A percentile compares a stretch with the other conserved stretches of the same genome.
These are phyloP conservation scores for Acromyrmex charruanus DNA, from an alignment of 1,140 invertebrate species.

Conservation along the genomic window DNA sequence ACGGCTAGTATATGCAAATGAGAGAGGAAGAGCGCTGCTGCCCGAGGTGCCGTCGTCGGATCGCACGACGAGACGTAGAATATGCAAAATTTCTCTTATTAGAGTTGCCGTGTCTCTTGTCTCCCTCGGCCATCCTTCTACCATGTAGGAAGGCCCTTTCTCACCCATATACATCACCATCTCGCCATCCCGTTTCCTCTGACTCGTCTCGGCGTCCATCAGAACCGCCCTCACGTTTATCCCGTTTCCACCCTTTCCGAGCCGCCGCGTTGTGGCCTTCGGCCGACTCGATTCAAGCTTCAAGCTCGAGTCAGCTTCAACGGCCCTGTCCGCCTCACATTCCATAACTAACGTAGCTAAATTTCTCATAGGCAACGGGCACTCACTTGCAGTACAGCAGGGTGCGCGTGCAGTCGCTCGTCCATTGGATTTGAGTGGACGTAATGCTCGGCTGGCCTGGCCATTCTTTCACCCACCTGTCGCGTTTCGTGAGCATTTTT, in stretches of 20 bases:
- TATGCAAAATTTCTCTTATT: constrained; percentile 85
- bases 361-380: constrained; percentile 55
- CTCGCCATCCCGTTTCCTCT: constrained; percentile 14
- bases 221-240: not conserved
- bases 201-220: constrained; percentile 2
- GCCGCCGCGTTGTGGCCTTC: not conserved
- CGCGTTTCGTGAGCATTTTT: constrained; percentile 90
- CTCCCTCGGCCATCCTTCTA: constrained; percentile 8
- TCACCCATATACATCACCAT: constrained; percentile 31
- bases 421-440: constrained; percentile 93
- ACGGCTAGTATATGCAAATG: constrained; percentile 84
- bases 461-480: constrained; percentile 92
- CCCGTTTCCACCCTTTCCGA: not conserved
- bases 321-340: constrained; percentile 14
- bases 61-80: constrained; percentile 75
- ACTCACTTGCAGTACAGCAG: constrained; percentile 89
- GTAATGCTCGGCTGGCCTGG: constrained; percentile 92
- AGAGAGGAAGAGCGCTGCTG: constrained; percentile 72
- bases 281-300: not conserved
- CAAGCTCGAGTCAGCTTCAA: constrained; percentile 27
- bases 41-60: constrained; percentile 69
- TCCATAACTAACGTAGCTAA: constrained; percentile 63
- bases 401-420: constrained; percentile 91
- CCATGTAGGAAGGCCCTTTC: constrained; percentile 24
- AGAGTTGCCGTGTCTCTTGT: constrained; percentile 78